Percentiles rank a stretch among this genome's conserved stretches.
Conservation (phyloP, 1,140 invertebrate genomes). For the Thaumatotibia leucotreta region DNA sequence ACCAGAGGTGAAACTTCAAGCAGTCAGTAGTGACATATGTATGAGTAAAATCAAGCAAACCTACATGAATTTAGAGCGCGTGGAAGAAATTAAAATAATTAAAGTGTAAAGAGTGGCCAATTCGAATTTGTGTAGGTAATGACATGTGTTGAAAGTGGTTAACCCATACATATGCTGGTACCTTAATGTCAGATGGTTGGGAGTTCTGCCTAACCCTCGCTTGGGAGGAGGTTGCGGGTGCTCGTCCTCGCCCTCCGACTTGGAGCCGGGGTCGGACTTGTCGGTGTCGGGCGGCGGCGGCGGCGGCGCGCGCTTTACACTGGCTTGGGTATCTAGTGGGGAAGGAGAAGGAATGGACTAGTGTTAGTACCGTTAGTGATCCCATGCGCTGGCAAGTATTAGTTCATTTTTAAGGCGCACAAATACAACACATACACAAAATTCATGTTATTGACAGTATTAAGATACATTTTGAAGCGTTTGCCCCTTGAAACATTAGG, state of each 20-base stretch:
- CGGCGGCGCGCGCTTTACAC: constrained; percentile 40
- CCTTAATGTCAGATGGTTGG: constrained; percentile 93
- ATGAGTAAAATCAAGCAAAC: constrained; percentile 60
- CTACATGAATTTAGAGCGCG: constrained; percentile 49
- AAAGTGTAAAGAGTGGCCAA: constrained; percentile 32
- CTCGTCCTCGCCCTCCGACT: constrained; percentile 93
- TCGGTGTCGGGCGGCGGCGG: constrained; percentile 68
- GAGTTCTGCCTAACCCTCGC: constrained; percentile 89
- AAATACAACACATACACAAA: background rate
- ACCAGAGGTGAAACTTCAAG: background rate
- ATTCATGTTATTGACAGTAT: background rate
- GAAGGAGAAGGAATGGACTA: background rate
- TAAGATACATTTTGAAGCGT: too few relatives aligned
- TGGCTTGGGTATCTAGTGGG: constrained; percentile 30
- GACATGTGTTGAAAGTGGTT: constrained; percentile 28
- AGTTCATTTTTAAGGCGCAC: background rate
- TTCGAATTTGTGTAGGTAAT: constrained; percentile 37
- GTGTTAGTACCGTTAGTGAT: constrained; percentile 1
- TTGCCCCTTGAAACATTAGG: too few relatives aligned
- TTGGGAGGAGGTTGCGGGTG: constrained; percentile 82
- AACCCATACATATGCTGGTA: constrained; percentile 73
- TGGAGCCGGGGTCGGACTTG: constrained; percentile 84
- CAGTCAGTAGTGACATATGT: constrained; percentile 54
- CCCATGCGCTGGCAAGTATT: background rate
- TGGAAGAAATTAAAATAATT: constrained; percentile 26